Base-by-base conservation (phyloP, 2,888 invertebrate genomes). In the Dryadula phaetusa region DNA sequence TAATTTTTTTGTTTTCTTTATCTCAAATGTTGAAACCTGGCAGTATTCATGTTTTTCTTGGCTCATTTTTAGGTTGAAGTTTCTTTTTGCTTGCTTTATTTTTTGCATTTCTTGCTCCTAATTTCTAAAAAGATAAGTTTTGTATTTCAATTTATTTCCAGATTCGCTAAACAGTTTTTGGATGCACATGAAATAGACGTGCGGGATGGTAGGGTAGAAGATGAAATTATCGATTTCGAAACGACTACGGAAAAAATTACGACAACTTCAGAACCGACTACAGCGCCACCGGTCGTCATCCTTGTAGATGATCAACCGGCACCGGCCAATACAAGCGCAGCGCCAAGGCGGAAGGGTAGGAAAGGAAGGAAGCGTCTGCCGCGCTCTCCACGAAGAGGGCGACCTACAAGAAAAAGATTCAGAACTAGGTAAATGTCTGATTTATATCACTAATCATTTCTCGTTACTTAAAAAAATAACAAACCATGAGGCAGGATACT, bases 101-200 rank as follows among this genome's bases (percentile, higher is more conserved):
- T n/a, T n/a, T n/a, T n/a, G n/a, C n/a, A n/a, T n/a, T n/a, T n/a
- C n/a, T n/a, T n/a, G n/a, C n/a, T n/a, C n/a, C n/a, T n/a, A n/a
- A n/a, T n/a, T n/a, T n/a, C n/a, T n/a, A n/a, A n/a, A n/a, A n/a
- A n/a, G n/a, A n/a, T n/a, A n/a, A n/a, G n/a, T n/a, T n/a, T n/a
- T n/a, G n/a, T n/a, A n/a, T n/a, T n/a, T n/a, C n/a, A n/a, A n/a
- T n/a, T n/a, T n/a, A n/a, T n/a, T n/a, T n/a, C n/a, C 70, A 92
- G 94, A 77, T 95, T 96, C 79, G 95, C 95, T 10, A 95, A 95
- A 77, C 94, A 95, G 73, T 96, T 96, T 80, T 92, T 95, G 53
- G 96, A 96, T 77, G 93, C 94, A 34, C 94, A 94, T 62, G 94
- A 94, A 79, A 93, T 93, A 67, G 89, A 92, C 72, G 86, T 90